Base-by-base conservation (phyloP, 2,888 invertebrate species). In the Luperina testacea region DNA sequence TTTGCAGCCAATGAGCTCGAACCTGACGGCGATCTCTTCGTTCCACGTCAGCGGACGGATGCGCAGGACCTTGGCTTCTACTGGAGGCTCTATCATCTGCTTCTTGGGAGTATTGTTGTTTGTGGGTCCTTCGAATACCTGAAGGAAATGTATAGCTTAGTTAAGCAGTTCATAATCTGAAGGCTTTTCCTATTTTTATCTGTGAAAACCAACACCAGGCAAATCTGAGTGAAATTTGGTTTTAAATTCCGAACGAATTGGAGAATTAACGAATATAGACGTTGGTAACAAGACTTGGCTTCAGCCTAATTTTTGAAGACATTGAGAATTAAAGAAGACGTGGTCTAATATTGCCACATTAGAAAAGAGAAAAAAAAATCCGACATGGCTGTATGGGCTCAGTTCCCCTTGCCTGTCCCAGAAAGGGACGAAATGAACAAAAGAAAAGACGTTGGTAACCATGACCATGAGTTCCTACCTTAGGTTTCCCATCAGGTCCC, bases 21-120 rank as follows among this genome's bases (percentile, higher is more conserved):
- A 97, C 77, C 98, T 97, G 81, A 99, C 93, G 0, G 98, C 97
- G 79, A 97, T 97, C 75, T 92, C 97, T 13, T 97, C 97, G 87
- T 98, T 97, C 98, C 98, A 99, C 2, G 98, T 97, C 45, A 97
- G 94, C 0, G 99, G 99, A 84, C 97, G 97, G 79, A 99, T 96
- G 80, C 98, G 97, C 4, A 99, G 91, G 38, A 97, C 97, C 88
- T 97, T 97, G 0, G 98, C 98, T 92, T 98, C 98, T 68, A 99
- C 96, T 0, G 99, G 98, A 13, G 97, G 95, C 48, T 97, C 95
- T 81, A 99, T 98, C 90, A 98, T 97, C 88, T 98, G 97, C 88
- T 97, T 96, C 4, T 97, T 96, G 0, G 97, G 97, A 1, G 96
- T 96, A 0, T 93, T 95, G 51, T 97, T 95, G 92, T 98, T 97